These are phyloP conservation scores for Promerops cafer DNA, from an alignment of 2,113 vertebrate species.

Conservation along the genomic window DNA sequence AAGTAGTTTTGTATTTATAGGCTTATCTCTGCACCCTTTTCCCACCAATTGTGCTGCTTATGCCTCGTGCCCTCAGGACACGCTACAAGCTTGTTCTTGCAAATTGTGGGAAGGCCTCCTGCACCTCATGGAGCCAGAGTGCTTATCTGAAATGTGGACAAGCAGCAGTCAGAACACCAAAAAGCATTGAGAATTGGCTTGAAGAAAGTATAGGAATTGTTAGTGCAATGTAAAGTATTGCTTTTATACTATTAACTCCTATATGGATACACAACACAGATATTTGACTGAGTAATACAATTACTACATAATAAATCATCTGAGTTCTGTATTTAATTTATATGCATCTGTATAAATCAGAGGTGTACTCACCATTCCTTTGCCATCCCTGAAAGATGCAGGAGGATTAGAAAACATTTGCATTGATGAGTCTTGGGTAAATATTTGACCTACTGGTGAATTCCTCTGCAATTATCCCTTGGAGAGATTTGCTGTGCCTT, in stretches of 20 bases:
- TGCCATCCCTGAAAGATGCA: not conserved
- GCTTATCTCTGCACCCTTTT: not conserved
- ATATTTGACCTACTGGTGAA: slow-evolving; percentile 10
- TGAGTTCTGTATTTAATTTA: not conserved
- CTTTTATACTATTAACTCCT: not conserved
- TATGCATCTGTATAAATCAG: not conserved
- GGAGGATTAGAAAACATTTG: slow-evolving; percentile 40
- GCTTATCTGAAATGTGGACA: not conserved
- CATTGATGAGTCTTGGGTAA: slow-evolving; percentile 29
- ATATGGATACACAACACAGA: not conserved
- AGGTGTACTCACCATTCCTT: not conserved
- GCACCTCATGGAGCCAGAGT: not conserved
- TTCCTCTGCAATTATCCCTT: not conserved
- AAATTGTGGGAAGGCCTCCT: not conserved
- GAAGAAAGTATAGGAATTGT: not conserved
- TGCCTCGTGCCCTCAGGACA: not conserved
- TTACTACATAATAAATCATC: not conserved
- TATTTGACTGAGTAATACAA: not conserved
- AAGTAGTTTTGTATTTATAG: not conserved
- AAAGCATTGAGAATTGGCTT: not conserved
- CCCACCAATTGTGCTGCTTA: not conserved
- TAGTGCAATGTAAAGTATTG: not conserved
- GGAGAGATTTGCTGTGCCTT: not conserved
- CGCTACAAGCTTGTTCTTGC: not conserved
- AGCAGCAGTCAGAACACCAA: not conserved